phyloP scores from a whole-genome alignment of 2,888 invertebrate genomes.

The Euphydryas editha region DNA sequence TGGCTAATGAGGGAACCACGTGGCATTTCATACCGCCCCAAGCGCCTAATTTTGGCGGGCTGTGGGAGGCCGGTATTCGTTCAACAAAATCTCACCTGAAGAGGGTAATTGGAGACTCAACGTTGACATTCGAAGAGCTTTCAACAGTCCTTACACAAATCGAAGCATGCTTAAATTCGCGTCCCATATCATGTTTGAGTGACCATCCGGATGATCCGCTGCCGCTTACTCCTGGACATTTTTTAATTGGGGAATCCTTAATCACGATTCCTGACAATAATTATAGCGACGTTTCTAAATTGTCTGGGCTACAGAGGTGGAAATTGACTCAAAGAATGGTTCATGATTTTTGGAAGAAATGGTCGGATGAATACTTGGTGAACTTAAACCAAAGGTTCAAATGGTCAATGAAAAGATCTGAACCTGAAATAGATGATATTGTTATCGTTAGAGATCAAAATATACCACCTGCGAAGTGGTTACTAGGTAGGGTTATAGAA shows the following conservation, averaged over 20 bases:
- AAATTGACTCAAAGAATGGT: neutral
- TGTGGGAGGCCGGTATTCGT: conserved; percentile 37
- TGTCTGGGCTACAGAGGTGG: neutral
- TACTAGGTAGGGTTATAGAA: conserved; percentile 4
- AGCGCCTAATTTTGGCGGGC: conserved; percentile 37
- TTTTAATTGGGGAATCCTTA: conserved; percentile 41
- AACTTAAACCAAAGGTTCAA: neutral
- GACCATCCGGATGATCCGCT: conserved; percentile 30
- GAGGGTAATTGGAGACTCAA: neutral
- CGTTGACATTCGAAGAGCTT: conserved; percentile 36
- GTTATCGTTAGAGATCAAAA: conserved; percentile 2
- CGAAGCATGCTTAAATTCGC: conserved; percentile 39
- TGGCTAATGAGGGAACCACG: conserved; percentile 15
- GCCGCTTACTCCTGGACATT: conserved; percentile 39
- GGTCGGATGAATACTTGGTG: conserved; percentile 8
- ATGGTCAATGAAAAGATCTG: neutral
- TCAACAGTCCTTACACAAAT: conserved; percentile 32
- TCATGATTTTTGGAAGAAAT: conserved; percentile 1
- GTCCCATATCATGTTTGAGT: conserved; percentile 28
- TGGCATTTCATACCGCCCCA: conserved; percentile 39
- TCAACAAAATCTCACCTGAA: conserved; percentile 19
- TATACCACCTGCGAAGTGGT: neutral
- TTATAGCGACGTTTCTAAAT: neutral
- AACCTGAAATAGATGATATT: conserved; percentile 9
- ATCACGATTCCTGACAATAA: conserved; percentile 19